Base-by-base conservation (phyloP, 2,113 vertebrate genomes). In the Pleuronectes platessa region DNA sequence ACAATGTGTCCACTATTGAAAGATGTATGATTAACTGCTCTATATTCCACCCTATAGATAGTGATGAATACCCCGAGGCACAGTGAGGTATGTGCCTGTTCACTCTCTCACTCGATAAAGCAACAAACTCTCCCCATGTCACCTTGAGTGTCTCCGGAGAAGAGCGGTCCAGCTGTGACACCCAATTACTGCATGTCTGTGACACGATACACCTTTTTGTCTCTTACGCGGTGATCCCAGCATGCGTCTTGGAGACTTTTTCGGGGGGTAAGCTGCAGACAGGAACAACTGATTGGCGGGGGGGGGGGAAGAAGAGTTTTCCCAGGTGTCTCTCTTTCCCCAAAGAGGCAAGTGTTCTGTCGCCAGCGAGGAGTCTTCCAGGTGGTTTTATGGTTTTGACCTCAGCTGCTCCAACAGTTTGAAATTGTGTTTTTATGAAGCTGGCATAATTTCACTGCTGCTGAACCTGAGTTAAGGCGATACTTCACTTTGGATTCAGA, bases 281-380 rank as follows among this genome's bases (percentile, higher is more conserved):
- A 35, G 65, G 67, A 90, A 86, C 89, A 90, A 88, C 76, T 80
- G 89, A 64, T 88, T 9, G 23, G 87, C 81, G 77, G 86, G 64
- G 67, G 23, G 87, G 82, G 77, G 86, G 64, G 67, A 80, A 77
- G n/a, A n/a, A n/a, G n/a, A n/a, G 76, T 88, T 90, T 90, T 90
- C 88, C 91, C 90, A 86, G 78, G 85, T 81, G 90, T 61, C 70
- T 86, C 63, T 85, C 74, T 88, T 74, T 79, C 68, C 78, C 70
- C 68, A 81, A 66, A 85, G 21, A 37, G 80, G 40, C 35, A 84
- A 81, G 81, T 78, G 80, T 82, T 83, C 71, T 81, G 71, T 86
- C 74, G 82, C 82, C 71, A 63, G 27, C 1, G 47, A 84, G 61
- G 24, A 71, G 26, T 3, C 24, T 55, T 61, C 17, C 5, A 11